These are phyloP conservation scores for Subanguina moxae DNA, from an alignment of 1,140 invertebrate species.

Conservation along the genomic window DNA sequence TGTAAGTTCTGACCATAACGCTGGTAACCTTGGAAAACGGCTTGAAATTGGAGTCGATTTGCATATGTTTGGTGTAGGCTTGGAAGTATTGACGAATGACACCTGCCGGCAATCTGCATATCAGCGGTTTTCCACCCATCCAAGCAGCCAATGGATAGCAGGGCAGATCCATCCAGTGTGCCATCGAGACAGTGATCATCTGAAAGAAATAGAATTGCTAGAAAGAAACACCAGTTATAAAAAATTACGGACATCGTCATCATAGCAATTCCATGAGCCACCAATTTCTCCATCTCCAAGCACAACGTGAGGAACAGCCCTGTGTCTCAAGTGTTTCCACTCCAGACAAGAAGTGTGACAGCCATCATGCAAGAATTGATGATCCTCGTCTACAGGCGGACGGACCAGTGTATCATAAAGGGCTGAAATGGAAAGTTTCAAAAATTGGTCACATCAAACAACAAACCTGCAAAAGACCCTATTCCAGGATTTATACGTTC, in stretches of 20 bases:
- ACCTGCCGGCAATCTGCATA: constrained; percentile 39
- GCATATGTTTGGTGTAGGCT: constrained; percentile 40
- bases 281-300: constrained; percentile 49
- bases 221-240: too few relatives aligned
- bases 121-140: constrained; percentile 27
- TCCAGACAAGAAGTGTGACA: too few relatives aligned
- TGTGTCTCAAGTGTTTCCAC: constrained; percentile 23
- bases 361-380: too few relatives aligned
- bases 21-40: constrained; percentile 31
- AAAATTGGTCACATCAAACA: neutral
- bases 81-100: constrained; percentile 41
- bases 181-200: constrained; percentile 50
- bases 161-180: constrained; percentile 53
- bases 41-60: constrained; percentile 31
- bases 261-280: constrained; percentile 53
- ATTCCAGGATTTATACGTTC: constrained; percentile 15
- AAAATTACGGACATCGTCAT: constrained; percentile 49
- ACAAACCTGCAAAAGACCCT: too few relatives aligned
- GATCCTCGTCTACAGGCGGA: neutral
- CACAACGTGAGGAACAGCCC: constrained; percentile 46
- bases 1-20: constrained; percentile 37
- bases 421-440: neutral
- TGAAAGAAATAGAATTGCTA: constrained; percentile 10
- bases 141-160: constrained; percentile 45
- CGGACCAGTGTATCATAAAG: constrained; percentile 42